These are phyloP conservation scores for Plectrocnemia conspersa DNA, from an alignment of 1,140 invertebrate species.

Conservation along the genomic window DNA sequence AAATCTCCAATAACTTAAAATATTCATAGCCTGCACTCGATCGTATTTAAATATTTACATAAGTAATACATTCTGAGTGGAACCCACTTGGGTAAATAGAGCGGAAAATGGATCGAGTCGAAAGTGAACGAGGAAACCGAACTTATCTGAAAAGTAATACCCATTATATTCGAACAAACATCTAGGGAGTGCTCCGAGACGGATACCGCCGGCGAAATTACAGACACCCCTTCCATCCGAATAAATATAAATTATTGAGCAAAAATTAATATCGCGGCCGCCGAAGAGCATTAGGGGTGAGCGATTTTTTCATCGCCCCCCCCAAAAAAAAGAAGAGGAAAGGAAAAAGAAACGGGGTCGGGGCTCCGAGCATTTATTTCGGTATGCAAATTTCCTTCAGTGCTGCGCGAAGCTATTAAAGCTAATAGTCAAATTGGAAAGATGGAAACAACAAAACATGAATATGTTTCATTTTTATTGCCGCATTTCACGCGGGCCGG, in stretches of 20 bases:
- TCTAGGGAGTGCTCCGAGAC: too few species aligned
- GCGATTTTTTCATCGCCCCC: constrained; percentile 5
- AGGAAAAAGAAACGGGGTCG: constrained; percentile 12
- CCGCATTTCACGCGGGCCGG: constrained; percentile 27
- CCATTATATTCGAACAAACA: constrained; percentile 34
- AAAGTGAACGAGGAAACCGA: constrained; percentile 21
- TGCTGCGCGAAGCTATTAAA: constrained; percentile 32
- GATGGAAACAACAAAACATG: constrained; percentile 37
- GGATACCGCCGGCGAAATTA: too few species aligned
- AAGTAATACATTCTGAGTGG: constrained; percentile 50
- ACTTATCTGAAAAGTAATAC: constrained; percentile 36
- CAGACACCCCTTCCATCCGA: too few species aligned
- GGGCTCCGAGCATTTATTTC: constrained; percentile 25
- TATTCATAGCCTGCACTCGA: constrained; percentile 56
- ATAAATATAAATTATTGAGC: neutral
- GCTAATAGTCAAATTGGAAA: constrained; percentile 37
- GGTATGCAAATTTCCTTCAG: constrained; percentile 31
- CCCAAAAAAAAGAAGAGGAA: constrained; percentile 13
- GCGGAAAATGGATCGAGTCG: constrained; percentile 32
- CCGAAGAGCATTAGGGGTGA: neutral
- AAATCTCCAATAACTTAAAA: constrained; percentile 43
- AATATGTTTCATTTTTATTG: constrained; percentile 38
- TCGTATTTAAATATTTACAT: constrained; percentile 58
- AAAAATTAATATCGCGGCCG: neutral
- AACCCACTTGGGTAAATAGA: constrained; percentile 36